Base-by-base conservation (phyloP, 2,797 vertebrate species). In the Acomys russatus region DNA sequence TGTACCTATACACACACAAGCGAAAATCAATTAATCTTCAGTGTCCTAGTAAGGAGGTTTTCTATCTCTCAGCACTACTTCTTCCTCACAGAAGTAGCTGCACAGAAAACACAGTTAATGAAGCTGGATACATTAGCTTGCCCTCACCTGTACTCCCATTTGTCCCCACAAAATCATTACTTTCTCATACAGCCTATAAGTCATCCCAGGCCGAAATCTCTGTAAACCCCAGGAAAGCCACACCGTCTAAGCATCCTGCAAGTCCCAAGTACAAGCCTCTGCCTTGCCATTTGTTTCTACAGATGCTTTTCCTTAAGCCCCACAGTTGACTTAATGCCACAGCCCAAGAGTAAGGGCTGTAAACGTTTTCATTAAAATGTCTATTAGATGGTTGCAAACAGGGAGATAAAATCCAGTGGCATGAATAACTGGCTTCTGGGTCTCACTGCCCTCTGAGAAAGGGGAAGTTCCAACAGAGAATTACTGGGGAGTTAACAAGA, bases 381-480 rank as follows among this genome's bases (percentile, higher is more conserved):
- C 87, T 86, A 35, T 49, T 61, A 94, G 44, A 85, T n/a, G 80
- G 59, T 9, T 73, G 84, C 61, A 92, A 49, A 91, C 51, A 33
- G 17, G 61, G 94, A 97, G 92, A 90, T 84, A 88, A 96, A 96
- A 91, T 70, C 35, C 51, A 61, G 68, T 7, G 22, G 35, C 73
- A 96, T 76, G 85, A 88, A 84, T n/a, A 88, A 70, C 68, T 49
- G 5, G n/a, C 15, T 38, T 0, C 0, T 33, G 35, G 68, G 73
- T 44, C 3, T 54, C 66, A 28, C 0, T 77, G 73, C 22, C 86
- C 64, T 61, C 73, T 88, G 93, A 64, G 73, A 82, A 88, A 90
- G 86, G 86, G 59, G 73, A 76, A 93, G 80, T 77, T 86, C 28
- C 77, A 33, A 73, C 6, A 59, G 49, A 5, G 51, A 90, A 33